Evolutionary conservation across 2,113 vertebrate species (phyloP).

Genomic region (Aspiorhynchus laticeps): DNA sequence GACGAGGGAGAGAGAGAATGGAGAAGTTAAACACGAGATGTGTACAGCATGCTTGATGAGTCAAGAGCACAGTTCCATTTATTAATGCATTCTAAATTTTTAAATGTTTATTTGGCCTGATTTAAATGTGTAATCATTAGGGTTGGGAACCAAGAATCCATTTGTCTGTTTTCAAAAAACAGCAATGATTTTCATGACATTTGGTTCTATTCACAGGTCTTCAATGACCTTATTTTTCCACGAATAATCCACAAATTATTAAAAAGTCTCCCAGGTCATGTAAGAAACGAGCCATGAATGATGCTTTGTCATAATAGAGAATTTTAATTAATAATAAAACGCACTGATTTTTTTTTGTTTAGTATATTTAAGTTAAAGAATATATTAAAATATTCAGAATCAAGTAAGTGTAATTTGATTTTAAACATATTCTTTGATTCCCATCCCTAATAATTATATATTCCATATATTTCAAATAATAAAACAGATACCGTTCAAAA

Average conservation of each 20-base stretch:
- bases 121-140: background rate
- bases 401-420: background rate
- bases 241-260: background rate
- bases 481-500: background rate
- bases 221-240: background rate
- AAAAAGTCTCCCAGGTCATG: background rate
- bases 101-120: background rate
- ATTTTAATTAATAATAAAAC: background rate
- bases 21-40: slow-evolving; percentile 29
- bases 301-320: background rate
- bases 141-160: background rate
- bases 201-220: background rate
- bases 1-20: slow-evolving; percentile 45
- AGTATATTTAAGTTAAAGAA: background rate
- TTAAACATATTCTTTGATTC: background rate
- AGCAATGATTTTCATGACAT: background rate
- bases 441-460: background rate
- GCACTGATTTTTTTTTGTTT: background rate
- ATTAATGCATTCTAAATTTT: background rate
- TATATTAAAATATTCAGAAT: background rate
- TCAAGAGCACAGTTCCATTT: background rate
- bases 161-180: background rate
- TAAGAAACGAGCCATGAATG: background rate
- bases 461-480: background rate
- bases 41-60: background rate